Evolutionary conservation across 64 coral and sea anemone genomes (phyloP).

Genomic region (Cladopsammia gracilis): DNA sequence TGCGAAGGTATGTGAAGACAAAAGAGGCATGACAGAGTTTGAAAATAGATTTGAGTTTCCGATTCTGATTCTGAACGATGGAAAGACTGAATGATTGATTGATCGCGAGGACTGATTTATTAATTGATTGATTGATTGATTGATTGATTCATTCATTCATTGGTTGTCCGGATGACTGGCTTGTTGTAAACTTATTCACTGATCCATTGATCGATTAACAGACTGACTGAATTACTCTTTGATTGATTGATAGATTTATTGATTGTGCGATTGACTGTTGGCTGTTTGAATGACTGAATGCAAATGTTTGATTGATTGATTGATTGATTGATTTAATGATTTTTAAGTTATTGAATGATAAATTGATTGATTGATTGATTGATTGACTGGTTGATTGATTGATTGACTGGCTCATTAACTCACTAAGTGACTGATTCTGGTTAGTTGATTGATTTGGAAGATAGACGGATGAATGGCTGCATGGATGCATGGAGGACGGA

Average conservation of each 20-base stretch:
- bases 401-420: too few species aligned
- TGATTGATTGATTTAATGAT: neutral
- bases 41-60: neutral
- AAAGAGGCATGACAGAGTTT: neutral
- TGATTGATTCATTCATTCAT: neutral
- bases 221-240: neutral
- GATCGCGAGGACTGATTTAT: neutral
- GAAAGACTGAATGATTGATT: neutral
- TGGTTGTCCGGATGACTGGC: too few species aligned
- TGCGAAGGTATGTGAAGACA: slow-evolving; percentile 44
- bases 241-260: neutral
- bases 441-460: neutral
- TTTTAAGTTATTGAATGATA: neutral
- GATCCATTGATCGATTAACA: neutral
- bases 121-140: neutral
- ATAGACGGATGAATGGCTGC: neutral
- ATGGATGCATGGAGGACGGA: too few species aligned
- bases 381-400: neutral
- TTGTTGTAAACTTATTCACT: too few species aligned
- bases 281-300: neutral
- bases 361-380: too few species aligned
- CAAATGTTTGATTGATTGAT: neutral
- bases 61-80: neutral
- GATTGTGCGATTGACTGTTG: too few species aligned
- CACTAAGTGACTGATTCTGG: neutral